These are phyloP conservation scores for Amazona vittata DNA, from an alignment of 2,113 vertebrate genomes.

Conservation along the genomic window DNA sequence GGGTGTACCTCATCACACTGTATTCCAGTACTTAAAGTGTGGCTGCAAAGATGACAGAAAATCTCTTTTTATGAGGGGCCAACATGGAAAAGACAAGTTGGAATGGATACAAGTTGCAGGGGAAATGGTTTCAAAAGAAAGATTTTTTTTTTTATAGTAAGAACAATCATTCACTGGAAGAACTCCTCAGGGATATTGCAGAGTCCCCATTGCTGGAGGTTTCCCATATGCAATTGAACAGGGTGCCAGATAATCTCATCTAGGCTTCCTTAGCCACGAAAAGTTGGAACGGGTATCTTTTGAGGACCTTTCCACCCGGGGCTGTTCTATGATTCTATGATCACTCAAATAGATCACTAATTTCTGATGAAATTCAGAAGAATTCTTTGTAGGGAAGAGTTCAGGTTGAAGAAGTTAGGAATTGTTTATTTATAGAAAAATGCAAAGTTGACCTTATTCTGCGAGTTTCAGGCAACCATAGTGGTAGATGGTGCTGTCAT, in stretches of 20 bases:
- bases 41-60: background rate
- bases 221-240: background rate
- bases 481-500: background rate
- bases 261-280: background rate
- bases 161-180: background rate
- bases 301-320: fast-evolving
- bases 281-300: background rate
- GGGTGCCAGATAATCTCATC: background rate
- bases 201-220: fast-evolving
- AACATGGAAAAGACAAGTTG: background rate
- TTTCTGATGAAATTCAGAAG: background rate
- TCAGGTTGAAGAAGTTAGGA: background rate
- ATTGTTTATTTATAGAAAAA: background rate
- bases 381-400: background rate
- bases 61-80: background rate
- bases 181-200: background rate
- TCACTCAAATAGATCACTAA: background rate
- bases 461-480: background rate
- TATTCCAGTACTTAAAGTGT: background rate
- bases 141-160: background rate
- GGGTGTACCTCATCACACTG: background rate
- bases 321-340: background rate
- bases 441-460: background rate
- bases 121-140: background rate
- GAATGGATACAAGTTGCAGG: background rate